Conservation (phyloP, 2,113 vertebrate species). For the Scatophagus argus region DNA sequence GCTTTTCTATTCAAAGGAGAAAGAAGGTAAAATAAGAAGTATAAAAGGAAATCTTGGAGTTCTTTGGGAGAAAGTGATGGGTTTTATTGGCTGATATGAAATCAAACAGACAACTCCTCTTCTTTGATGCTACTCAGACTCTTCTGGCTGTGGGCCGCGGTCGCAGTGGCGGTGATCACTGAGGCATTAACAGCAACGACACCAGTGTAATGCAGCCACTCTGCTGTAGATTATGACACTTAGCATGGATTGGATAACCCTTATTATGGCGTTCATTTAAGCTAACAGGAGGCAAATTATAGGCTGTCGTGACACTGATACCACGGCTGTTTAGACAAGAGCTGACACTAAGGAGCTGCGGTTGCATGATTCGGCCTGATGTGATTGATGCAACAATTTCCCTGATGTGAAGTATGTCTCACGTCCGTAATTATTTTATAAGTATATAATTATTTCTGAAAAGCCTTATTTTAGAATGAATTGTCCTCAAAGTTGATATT, state of each 20-base stretch:
- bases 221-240: slow-evolving; percentile 73
- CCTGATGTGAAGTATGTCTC: slow-evolving; percentile 49
- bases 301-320: slow-evolving; percentile 65
- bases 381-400: slow-evolving; percentile 67
- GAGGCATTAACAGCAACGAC: slow-evolving; percentile 69
- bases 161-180: slow-evolving; percentile 49
- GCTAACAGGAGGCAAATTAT: slow-evolving; percentile 72
- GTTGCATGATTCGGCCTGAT: slow-evolving; percentile 60
- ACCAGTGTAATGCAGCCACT: slow-evolving; percentile 59
- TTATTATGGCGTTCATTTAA: slow-evolving; percentile 71
- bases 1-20: slow-evolving; percentile 17
- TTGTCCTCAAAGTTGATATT: slow-evolving; percentile 27
- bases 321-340: slow-evolving; percentile 71
- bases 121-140: slow-evolving; percentile 13
- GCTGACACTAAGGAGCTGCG: slow-evolving; percentile 62
- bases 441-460: slow-evolving; percentile 60
- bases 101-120: slow-evolving; percentile 50
- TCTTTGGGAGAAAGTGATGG: slow-evolving; percentile 19
- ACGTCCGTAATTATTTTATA: slow-evolving; percentile 63
- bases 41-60: slow-evolving; percentile 21
- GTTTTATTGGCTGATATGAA: slow-evolving; percentile 33
- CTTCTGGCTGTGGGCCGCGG: slow-evolving; percentile 55
- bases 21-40: slow-evolving; percentile 32
- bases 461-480: slow-evolving; percentile 47
- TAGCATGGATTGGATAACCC: slow-evolving; percentile 68